Percentiles rank a stretch among this genome's conserved stretches.
Evolutionary conservation across 2,113 vertebrate species (phyloP).

Genomic region (Sorex fumeus): DNA sequence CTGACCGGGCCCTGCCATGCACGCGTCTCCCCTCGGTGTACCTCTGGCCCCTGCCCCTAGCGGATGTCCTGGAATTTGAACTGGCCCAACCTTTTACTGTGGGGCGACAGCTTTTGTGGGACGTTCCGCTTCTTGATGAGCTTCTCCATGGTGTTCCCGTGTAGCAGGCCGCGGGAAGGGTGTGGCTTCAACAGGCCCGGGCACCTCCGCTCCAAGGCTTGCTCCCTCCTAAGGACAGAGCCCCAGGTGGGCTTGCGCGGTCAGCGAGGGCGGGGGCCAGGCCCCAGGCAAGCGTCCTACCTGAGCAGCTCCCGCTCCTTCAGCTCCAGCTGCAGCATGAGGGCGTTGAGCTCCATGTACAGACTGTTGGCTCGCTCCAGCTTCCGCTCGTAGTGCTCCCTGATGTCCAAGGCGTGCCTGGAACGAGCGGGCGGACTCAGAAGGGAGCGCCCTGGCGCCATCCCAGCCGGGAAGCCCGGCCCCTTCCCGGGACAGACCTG

Average conservation of each 20-base stretch:
- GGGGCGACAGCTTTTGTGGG: slow-evolving; percentile 95
- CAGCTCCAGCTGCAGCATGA: slow-evolving; percentile 98
- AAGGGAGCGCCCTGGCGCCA: too few relatives aligned
- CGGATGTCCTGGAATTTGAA: not conserved
- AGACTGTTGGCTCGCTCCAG: slow-evolving; percentile 98
- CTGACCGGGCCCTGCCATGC: too few relatives aligned
- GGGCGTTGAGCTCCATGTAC: slow-evolving; percentile 98
- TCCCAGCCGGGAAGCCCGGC: too few relatives aligned
- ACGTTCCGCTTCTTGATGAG: slow-evolving; percentile 98
- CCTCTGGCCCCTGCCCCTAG: not conserved
- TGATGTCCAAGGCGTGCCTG: slow-evolving; percentile 97
- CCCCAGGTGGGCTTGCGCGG: not conserved
- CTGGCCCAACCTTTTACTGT: slow-evolving; percentile 93
- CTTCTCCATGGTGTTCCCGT: slow-evolving; percentile 96
- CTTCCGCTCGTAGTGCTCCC: slow-evolving; percentile 98
- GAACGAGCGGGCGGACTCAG: not conserved
- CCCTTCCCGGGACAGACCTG: slow-evolving; percentile 89
- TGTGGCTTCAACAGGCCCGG: slow-evolving; percentile 95
- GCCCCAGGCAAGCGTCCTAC: slow-evolving; percentile 69
- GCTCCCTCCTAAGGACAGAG: slow-evolving; percentile 92
- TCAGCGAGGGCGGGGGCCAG: not conserved
- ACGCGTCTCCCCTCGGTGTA: not conserved
- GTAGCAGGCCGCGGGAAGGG: slow-evolving; percentile 91
- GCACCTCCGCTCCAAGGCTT: slow-evolving; percentile 96
- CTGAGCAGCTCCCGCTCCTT: slow-evolving; percentile 97